A percentile compares a stretch with the other conserved stretches of the same genome.
Evolutionary conservation across 2,888 invertebrate genomes (phyloP).

Genomic region (Coremacera marginata): DNA sequence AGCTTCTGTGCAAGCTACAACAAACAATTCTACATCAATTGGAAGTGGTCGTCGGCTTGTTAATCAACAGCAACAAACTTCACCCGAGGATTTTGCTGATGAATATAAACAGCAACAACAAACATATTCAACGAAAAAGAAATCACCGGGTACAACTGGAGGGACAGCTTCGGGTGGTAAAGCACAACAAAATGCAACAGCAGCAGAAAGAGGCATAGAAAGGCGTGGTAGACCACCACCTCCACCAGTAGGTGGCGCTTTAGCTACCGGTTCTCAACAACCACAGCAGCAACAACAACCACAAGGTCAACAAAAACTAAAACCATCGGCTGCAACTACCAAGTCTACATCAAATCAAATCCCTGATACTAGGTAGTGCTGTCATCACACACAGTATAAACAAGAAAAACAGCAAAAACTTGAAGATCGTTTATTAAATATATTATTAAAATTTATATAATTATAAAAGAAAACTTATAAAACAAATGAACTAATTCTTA

Average conservation of each 20-base stretch:
- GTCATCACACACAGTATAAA: conserved; percentile 52
- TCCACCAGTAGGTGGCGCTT: conserved; percentile 51
- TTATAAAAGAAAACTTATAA: conserved; percentile 66
- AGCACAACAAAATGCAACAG: conserved; percentile 46
- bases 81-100: conserved; percentile 68
- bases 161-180: conserved; percentile 53
- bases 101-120: conserved; percentile 59
- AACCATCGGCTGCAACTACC: conserved; percentile 55
- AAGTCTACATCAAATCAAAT: conserved; percentile 68
- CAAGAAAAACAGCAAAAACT: conserved; percentile 53
- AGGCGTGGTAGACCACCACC: conserved; percentile 65
- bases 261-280: conserved; percentile 59
- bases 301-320: conserved; percentile 59
- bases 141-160: conserved; percentile 47
- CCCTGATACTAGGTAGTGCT: conserved; percentile 70
- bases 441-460: conserved; percentile 69
- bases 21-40: conserved; percentile 51
- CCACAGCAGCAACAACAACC: conserved; percentile 51
- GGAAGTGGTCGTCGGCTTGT: conserved; percentile 60
- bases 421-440: conserved; percentile 67
- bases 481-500: conserved; percentile 64
- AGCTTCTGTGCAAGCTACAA: conserved; percentile 54
- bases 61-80: conserved; percentile 69
- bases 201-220: conserved; percentile 64
- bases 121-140: conserved; percentile 53